Percentiles rank a stretch among this genome's conserved stretches.
phyloP scores from a whole-genome alignment of 2,113 vertebrate genomes.

The Apodemus speciosus region DNA sequence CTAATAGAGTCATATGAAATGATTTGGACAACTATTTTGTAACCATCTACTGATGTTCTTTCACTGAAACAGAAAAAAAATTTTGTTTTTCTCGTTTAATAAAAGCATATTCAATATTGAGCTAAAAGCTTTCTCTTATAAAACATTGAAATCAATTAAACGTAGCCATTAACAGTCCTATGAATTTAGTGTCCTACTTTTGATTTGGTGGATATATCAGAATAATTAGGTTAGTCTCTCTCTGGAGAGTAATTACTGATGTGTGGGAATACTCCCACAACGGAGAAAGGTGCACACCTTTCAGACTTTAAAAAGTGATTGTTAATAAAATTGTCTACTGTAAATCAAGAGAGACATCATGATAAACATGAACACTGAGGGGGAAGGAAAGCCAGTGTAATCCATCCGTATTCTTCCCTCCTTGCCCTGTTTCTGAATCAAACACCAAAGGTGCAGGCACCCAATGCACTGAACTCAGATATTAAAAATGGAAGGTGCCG shows the following conservation, averaged over 20 bases:
- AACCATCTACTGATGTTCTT: slow-evolving; percentile 37
- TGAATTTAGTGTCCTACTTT: slow-evolving; percentile 48
- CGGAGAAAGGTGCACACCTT: slow-evolving; percentile 3
- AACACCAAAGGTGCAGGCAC: not conserved
- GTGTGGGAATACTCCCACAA: not conserved
- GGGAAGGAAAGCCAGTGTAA: not conserved
- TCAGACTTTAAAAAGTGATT: slow-evolving; percentile 28
- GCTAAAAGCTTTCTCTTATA: slow-evolving; percentile 47
- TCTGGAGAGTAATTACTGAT: slow-evolving; percentile 11
- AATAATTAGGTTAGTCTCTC: slow-evolving; percentile 31
- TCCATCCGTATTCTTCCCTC: not conserved
- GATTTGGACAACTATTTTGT: slow-evolving; percentile 53
- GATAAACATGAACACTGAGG: not conserved
- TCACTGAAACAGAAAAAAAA: slow-evolving; percentile 29
- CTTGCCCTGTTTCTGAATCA: slow-evolving; percentile 32
- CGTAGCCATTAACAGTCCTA: slow-evolving; percentile 5
- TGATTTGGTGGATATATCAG: slow-evolving; percentile 24
- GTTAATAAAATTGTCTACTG: slow-evolving; percentile 21
- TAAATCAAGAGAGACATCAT: not conserved
- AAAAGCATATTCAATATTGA: not conserved
- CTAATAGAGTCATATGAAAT: slow-evolving; percentile 24
- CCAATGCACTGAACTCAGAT: not conserved
- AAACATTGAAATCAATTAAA: slow-evolving; percentile 60
- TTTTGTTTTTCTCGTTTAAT: slow-evolving; percentile 26
- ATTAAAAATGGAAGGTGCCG: not conserved